phyloP scores from a whole-genome alignment of 1,140 invertebrate species.

The Mamestra configurata region DNA sequence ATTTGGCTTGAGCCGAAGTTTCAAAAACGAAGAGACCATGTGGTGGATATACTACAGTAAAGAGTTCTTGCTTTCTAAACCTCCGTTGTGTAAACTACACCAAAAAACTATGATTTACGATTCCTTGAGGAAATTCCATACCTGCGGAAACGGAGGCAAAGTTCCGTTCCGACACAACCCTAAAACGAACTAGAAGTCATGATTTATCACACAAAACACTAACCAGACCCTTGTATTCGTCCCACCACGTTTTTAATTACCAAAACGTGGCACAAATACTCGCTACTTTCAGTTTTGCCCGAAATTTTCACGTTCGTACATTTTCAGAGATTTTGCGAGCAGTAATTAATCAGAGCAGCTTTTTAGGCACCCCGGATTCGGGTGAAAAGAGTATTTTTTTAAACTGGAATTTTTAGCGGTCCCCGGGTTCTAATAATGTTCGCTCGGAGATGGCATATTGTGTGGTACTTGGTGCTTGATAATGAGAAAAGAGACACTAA shows the following conservation, averaged over 20 bases:
- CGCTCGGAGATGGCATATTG: not conserved
- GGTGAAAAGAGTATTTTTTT: conserved; percentile 32
- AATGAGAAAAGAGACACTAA: not conserved
- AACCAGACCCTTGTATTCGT: conserved; percentile 8
- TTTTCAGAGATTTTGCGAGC: conserved; percentile 13
- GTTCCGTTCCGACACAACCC: not conserved
- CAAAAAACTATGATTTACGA: too few relatives aligned
- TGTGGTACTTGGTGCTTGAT: not conserved
- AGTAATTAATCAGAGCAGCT: conserved; percentile 35
- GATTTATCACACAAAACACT: conserved; percentile 32
- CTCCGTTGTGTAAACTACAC: too few relatives aligned
- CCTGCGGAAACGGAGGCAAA: too few relatives aligned
- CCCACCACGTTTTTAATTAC: conserved; percentile 23
- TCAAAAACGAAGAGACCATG: too few relatives aligned
- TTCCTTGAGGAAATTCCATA: too few relatives aligned
- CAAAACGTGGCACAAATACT: conserved; percentile 30
- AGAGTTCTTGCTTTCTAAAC: too few relatives aligned
- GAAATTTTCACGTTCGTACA: not conserved
- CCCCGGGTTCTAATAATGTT: not conserved
- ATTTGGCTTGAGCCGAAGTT: too few relatives aligned
- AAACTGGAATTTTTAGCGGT: conserved; percentile 12
- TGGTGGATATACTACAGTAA: too few relatives aligned
- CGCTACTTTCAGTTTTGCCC: conserved; percentile 1
- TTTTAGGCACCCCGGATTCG: conserved; percentile 18
- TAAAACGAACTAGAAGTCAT: not conserved